A percentile compares a stretch with the other conserved stretches of the same genome.
Conservation (phyloP, 64 coral and sea anemone genomes). For the Platygyra sinensis region DNA sequence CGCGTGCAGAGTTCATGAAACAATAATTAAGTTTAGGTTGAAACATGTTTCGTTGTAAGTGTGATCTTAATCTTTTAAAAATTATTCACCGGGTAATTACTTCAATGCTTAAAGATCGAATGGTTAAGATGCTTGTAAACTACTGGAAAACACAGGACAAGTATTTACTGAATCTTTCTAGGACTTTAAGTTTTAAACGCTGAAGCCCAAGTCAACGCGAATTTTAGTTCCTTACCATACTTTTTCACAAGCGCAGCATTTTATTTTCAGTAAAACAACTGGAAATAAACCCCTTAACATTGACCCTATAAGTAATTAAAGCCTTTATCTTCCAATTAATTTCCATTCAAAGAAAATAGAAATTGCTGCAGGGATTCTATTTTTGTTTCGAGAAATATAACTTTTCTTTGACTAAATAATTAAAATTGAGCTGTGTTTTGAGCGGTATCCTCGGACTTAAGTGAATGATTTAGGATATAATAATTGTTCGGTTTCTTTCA, state of each 20-base stretch:
- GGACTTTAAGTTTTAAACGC: neutral
- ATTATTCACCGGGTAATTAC: neutral
- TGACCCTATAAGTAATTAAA: neutral
- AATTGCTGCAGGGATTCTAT: neutral
- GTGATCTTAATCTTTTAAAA: neutral
- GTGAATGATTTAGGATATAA: neutral
- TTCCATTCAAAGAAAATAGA: neutral
- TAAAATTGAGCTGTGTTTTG: neutral
- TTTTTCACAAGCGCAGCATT: neutral
- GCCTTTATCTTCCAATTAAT: conserved; percentile 12
- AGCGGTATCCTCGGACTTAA: neutral
- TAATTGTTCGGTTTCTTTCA: conserved; percentile 29
- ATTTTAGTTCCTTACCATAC: neutral
- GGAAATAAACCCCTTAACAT: neutral
- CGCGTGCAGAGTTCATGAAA: neutral
- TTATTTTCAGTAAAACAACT: neutral
- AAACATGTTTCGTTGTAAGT: neutral
- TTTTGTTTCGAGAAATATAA: neutral
- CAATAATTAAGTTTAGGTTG: neutral
- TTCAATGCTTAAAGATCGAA: neutral
- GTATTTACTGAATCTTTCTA: neutral
- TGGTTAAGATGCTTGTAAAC: neutral
- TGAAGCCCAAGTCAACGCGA: neutral
- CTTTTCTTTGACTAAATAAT: neutral
- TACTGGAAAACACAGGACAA: neutral